These are phyloP conservation scores for Liopterus haemorrhoidalis DNA, from an alignment of 2,888 invertebrate genomes.

Conservation along the genomic window DNA sequence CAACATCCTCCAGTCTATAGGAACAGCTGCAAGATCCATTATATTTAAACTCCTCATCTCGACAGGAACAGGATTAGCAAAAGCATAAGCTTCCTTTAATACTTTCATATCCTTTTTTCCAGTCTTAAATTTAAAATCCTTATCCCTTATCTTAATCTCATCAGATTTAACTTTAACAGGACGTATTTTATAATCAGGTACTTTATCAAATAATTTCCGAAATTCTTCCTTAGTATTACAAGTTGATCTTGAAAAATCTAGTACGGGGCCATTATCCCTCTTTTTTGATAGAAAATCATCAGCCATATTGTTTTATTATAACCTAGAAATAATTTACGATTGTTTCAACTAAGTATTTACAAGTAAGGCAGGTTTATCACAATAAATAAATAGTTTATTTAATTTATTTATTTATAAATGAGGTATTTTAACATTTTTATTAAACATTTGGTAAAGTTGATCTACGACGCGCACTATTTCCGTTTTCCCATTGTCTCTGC, in stretches of 20 bases:
- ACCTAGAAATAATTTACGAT: too few relatives aligned
- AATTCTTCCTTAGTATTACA: constrained; percentile 78
- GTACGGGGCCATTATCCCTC: constrained; percentile 75
- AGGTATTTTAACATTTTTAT: constrained; percentile 1
- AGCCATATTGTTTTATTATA: constrained; percentile 46
- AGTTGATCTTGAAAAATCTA: constrained; percentile 76
- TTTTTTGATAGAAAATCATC: constrained; percentile 81
- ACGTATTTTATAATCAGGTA: constrained; percentile 84
- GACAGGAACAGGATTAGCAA: constrained; percentile 72
- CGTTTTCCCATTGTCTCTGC: constrained; percentile 50
- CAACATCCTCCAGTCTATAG: constrained; percentile 90
- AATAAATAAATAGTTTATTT: constrained; percentile 5
- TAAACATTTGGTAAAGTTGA: constrained; percentile 14
- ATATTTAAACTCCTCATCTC: constrained; percentile 74
- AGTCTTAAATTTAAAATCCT: constrained; percentile 67
- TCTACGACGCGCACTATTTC: constrained; percentile 2
- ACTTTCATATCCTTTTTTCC: constrained; percentile 65
- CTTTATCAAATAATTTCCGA: constrained; percentile 73
- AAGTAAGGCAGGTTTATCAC: not conserved
- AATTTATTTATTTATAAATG: not conserved
- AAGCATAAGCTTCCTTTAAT: constrained; percentile 57
- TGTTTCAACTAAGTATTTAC: too few relatives aligned
- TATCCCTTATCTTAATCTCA: constrained; percentile 70
- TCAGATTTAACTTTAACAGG: constrained; percentile 77
- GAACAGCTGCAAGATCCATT: constrained; percentile 73